Evolutionary conservation across 2,113 vertebrate species (phyloP).

Genomic region (Probosciger aterrimus): DNA sequence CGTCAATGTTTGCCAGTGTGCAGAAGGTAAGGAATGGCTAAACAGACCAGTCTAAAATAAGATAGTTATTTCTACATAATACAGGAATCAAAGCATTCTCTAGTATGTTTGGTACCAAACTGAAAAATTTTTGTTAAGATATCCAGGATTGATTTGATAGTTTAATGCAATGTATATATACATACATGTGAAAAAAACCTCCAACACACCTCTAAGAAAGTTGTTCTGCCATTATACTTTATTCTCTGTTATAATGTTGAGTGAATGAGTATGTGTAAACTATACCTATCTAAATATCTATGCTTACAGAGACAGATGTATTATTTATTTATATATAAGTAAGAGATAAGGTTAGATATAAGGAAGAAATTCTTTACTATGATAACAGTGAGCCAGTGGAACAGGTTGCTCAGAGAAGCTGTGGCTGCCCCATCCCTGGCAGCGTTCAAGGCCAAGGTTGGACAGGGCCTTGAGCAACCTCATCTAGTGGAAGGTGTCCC

Average conservation of each 20-base stretch:
- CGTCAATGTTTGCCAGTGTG: conserved; percentile 62
- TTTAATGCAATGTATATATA: background rate
- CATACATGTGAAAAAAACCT: background rate
- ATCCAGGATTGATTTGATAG: background rate
- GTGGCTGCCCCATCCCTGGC: background rate
- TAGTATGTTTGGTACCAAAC: background rate
- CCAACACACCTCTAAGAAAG: background rate
- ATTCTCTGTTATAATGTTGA: background rate
- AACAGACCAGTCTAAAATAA: background rate
- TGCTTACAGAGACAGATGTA: background rate
- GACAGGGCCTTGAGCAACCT: background rate
- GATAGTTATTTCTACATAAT: background rate
- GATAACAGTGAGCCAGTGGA: background rate
- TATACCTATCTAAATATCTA: background rate
- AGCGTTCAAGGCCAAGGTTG: background rate
- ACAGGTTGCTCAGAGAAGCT: background rate
- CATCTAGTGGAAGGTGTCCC: background rate
- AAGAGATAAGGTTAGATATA: background rate
- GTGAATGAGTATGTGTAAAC: background rate
- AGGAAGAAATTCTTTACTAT: background rate
- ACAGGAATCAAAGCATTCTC: background rate
- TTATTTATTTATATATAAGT: background rate
- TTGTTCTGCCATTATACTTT: background rate
- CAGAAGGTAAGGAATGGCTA: conserved; percentile 63
- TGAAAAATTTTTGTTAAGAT: background rate